Percentiles rank a stretch among this genome's conserved stretches.
These are phyloP conservation scores for Acanthopleura granulata DNA, from an alignment of 2,888 invertebrate species.

Conservation along the genomic window DNA sequence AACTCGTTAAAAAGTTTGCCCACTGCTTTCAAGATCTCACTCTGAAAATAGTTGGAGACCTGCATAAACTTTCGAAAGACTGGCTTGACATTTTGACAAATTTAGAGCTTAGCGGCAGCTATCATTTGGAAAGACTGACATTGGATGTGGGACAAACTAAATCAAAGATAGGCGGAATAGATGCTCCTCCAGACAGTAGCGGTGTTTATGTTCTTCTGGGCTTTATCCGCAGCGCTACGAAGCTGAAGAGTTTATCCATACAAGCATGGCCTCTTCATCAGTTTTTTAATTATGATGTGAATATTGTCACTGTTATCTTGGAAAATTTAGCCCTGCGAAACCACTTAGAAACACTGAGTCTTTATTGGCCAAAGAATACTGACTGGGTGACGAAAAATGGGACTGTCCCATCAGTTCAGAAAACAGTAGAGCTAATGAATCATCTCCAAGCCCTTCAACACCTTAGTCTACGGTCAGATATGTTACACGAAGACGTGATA, in stretches of 20 bases:
- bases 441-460: slow-evolving; percentile 42
- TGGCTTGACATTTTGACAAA: slow-evolving; percentile 38
- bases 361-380: slow-evolving; percentile 46
- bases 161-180: slow-evolving; percentile 27
- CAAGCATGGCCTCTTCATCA: slow-evolving; percentile 56
- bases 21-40: slow-evolving; percentile 54
- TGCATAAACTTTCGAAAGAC: slow-evolving; percentile 38
- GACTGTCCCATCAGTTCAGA: slow-evolving; percentile 37
- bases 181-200: slow-evolving; percentile 32
- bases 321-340: slow-evolving; percentile 44
- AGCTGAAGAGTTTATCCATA: slow-evolving; percentile 46
- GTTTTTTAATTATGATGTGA: slow-evolving; percentile 29
- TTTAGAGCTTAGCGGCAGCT: slow-evolving; percentile 36
- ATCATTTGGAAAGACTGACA: slow-evolving; percentile 52
- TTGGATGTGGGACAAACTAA: slow-evolving; percentile 46
- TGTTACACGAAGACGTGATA: slow-evolving; percentile 49
- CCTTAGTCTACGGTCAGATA: slow-evolving; percentile 49
- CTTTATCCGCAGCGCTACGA: slow-evolving; percentile 46
- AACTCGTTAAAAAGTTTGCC: slow-evolving; percentile 48
- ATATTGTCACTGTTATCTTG: slow-evolving; percentile 48
- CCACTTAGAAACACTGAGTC: slow-evolving; percentile 43
- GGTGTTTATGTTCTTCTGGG: slow-evolving; percentile 40
- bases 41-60: slow-evolving; percentile 41
- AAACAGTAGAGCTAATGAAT: slow-evolving; percentile 34
- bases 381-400: slow-evolving; percentile 54